Evolutionary conservation across 2,888 invertebrate species (phyloP).

Genomic region (Encarsia formosa): DNA sequence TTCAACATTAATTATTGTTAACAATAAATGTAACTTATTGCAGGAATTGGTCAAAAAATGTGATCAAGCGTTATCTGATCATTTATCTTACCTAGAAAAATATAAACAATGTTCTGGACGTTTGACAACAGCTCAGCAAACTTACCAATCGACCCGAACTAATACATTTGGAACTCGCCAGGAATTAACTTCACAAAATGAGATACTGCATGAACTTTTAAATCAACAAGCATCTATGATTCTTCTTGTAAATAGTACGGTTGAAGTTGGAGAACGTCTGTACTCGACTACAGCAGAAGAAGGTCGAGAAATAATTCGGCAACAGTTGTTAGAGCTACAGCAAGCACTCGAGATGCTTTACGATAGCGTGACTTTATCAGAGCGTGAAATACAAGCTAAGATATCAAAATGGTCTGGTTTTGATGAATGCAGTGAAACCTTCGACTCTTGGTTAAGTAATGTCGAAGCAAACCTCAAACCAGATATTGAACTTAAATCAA

Average conservation of each 20-base stretch:
- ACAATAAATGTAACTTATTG: background rate
- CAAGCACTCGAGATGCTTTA: slow-evolving; percentile 76
- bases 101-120: slow-evolving; percentile 80
- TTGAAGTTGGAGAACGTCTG: slow-evolving; percentile 83
- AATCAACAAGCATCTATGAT: slow-evolving; percentile 72
- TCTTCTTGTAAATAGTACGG: slow-evolving; percentile 73
- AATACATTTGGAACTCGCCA: slow-evolving; percentile 59
- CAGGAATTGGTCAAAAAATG: slow-evolving; percentile 86
- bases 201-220: slow-evolving; percentile 68
- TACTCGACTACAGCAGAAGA: slow-evolving; percentile 82
- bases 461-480: slow-evolving; percentile 72
- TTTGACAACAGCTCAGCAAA: slow-evolving; percentile 71
- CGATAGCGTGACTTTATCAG: slow-evolving; percentile 73
- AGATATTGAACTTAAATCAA: slow-evolving; percentile 77
- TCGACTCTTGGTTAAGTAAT: slow-evolving; percentile 74
- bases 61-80: slow-evolving; percentile 81
- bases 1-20: background rate
- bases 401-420: slow-evolving; percentile 85
- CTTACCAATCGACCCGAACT: slow-evolving; percentile 65
- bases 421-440: slow-evolving; percentile 76
- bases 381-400: slow-evolving; percentile 78
- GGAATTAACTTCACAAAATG: slow-evolving; percentile 66
- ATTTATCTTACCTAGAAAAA: slow-evolving; percentile 74
- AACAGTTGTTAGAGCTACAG: slow-evolving; percentile 79
- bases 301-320: slow-evolving; percentile 79